Evolutionary conservation across 2,113 vertebrate genomes (phyloP).

Genomic region (Corythoichthys haematopterus): DNA sequence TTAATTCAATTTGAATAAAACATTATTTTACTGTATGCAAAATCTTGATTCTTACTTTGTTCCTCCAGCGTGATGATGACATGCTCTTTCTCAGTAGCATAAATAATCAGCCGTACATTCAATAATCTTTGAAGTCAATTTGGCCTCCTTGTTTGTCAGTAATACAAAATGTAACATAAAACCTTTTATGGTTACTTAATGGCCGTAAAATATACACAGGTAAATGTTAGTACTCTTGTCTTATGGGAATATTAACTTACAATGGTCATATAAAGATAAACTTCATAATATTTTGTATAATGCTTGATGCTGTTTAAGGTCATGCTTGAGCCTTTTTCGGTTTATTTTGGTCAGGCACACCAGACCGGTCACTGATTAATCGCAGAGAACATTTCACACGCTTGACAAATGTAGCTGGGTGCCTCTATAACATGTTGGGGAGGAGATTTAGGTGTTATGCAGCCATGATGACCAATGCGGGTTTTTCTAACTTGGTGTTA

Average conservation of each 20-base stretch:
- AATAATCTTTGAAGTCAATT: constrained; percentile 64
- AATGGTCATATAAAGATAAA: not conserved
- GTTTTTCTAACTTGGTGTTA: no score
- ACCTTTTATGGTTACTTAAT: not conserved
- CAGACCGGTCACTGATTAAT: no score
- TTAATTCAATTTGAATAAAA: not conserved
- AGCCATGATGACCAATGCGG: no score
- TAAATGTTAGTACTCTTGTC: not conserved
- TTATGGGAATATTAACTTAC: not conserved
- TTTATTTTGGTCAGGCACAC: no score
- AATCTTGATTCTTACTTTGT: not conserved
- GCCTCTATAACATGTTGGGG: no score
- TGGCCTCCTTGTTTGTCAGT: constrained; percentile 56
- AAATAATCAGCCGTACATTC: constrained; percentile 18
- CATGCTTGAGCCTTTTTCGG: no score
- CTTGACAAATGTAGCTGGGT: no score
- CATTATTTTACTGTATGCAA: no score
- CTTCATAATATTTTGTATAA: not conserved
- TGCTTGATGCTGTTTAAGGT: no score
- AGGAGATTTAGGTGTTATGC: no score
- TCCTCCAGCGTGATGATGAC: constrained; percentile 33
- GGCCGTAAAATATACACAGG: not conserved
- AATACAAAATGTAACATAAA: constrained; percentile 52
- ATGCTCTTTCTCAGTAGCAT: constrained; percentile 27
- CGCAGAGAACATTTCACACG: no score